These are phyloP conservation scores for Macrocentrus cingulum DNA, from an alignment of 1,140 invertebrate genomes.

Conservation along the genomic window DNA sequence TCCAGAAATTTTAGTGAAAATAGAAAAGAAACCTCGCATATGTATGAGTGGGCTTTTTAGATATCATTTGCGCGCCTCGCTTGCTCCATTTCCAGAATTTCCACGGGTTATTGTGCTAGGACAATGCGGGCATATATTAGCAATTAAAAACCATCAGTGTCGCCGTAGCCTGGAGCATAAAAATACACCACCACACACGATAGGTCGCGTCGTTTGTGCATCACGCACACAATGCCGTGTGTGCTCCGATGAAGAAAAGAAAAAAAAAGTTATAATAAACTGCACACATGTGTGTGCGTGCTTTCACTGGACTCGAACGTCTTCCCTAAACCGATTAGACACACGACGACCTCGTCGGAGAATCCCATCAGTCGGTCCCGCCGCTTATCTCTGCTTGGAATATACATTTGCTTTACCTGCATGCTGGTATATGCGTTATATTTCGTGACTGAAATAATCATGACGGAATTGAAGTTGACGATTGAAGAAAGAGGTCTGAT, in stretches of 20 bases:
- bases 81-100: slow-evolving; percentile 21
- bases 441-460: background rate
- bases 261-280: background rate
- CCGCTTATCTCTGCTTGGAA: slow-evolving; percentile 12
- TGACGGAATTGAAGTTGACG: background rate
- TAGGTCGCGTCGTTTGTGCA: background rate
- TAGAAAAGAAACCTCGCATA: no score
- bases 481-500: no score
- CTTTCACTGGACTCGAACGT: background rate
- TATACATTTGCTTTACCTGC: slow-evolving; percentile 1
- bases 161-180: slow-evolving; percentile 4
- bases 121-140: slow-evolving; percentile 22
- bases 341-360: slow-evolving; percentile 12
- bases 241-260: background rate
- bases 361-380: slow-evolving; percentile 9
- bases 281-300: background rate
- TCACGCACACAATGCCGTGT: background rate
- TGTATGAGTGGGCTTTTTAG: no score
- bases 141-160: slow-evolving; percentile 21
- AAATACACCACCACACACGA: background rate
- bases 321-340: slow-evolving; percentile 18
- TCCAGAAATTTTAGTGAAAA: no score
- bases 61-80: no score
- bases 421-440: slow-evolving; percentile 9
- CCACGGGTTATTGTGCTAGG: slow-evolving; percentile 13